phyloP scores from a whole-genome alignment of 2,797 vertebrate genomes.

The Betta splendens region DNA sequence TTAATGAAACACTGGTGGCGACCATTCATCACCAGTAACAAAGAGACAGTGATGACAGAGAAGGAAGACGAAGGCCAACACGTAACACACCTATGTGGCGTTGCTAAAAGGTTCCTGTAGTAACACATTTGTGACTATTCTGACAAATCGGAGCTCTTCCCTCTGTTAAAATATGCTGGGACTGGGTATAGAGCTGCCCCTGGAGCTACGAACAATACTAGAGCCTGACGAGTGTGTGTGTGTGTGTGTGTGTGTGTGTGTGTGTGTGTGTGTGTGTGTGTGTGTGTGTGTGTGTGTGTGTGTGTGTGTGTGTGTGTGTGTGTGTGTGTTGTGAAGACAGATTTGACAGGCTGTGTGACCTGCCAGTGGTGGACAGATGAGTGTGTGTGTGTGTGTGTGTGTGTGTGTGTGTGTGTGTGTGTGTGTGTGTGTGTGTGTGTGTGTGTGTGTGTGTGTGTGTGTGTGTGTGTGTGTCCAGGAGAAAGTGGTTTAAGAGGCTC shows the following conservation, averaged over 20 bases:
- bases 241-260: conserved; percentile 16
- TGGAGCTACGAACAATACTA: conserved; percentile 33
- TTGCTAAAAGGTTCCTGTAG: neutral
- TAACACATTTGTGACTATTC: conserved; percentile 9
- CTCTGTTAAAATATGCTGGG: conserved; percentile 14
- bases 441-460: conserved; percentile 46
- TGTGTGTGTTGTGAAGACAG: conserved; percentile 50
- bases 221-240: conserved; percentile 11
- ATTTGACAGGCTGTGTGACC: conserved; percentile 60
- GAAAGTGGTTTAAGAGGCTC: conserved; percentile 79
- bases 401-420: conserved; percentile 55
- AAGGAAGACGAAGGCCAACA: neutral
- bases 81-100: conserved; percentile 9
- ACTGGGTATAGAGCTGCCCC: conserved; percentile 20
- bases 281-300: conserved; percentile 19
- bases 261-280: conserved; percentile 11
- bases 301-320: conserved; percentile 14
- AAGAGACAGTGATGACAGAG: conserved; percentile 17
- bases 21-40: conserved; percentile 69
- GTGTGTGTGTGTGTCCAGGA: conserved; percentile 61
- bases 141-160: neutral
- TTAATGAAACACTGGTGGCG: conserved; percentile 69
- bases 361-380: conserved; percentile 70
- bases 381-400: conserved; percentile 40
- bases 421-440: conserved; percentile 53